phyloP scores from a whole-genome alignment of 1,140 invertebrate species.

The Drosophila arizonae region DNA sequence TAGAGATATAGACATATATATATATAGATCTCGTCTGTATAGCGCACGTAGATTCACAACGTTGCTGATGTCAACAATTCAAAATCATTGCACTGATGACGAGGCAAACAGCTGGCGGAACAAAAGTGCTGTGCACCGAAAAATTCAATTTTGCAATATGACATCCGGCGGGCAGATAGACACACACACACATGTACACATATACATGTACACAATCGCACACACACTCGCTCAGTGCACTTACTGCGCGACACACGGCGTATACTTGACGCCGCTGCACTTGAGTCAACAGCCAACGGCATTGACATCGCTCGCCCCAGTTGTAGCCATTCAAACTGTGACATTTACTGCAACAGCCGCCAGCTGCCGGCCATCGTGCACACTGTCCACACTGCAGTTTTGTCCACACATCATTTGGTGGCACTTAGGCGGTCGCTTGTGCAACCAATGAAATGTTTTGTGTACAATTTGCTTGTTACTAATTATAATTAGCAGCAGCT shows the following conservation, averaged over 20 bases:
- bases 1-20: constrained; percentile 24
- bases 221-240: background rate
- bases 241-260: constrained; percentile 38
- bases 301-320: constrained; percentile 66
- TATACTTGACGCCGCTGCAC: constrained; percentile 77
- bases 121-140: constrained; percentile 63
- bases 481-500: constrained; percentile 27
- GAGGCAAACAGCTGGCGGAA: constrained; percentile 71
- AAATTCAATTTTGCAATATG: constrained; percentile 81
- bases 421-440: constrained; percentile 26
- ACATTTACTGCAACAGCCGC: constrained; percentile 36
- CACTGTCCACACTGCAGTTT: constrained; percentile 56
- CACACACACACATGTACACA: constrained; percentile 30
- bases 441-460: constrained; percentile 21
- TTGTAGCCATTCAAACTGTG: constrained; percentile 53
- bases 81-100: constrained; percentile 78
- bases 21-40: constrained; percentile 31
- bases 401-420: constrained; percentile 3
- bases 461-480: constrained; percentile 11
- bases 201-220: background rate
- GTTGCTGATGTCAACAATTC: constrained; percentile 70
- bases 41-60: constrained; percentile 22
- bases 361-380: constrained; percentile 17
- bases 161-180: constrained; percentile 61
- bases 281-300: constrained; percentile 64